Evolutionary conservation across 2,888 invertebrate species (phyloP).

Genomic region (Caenorhabditis becei): DNA sequence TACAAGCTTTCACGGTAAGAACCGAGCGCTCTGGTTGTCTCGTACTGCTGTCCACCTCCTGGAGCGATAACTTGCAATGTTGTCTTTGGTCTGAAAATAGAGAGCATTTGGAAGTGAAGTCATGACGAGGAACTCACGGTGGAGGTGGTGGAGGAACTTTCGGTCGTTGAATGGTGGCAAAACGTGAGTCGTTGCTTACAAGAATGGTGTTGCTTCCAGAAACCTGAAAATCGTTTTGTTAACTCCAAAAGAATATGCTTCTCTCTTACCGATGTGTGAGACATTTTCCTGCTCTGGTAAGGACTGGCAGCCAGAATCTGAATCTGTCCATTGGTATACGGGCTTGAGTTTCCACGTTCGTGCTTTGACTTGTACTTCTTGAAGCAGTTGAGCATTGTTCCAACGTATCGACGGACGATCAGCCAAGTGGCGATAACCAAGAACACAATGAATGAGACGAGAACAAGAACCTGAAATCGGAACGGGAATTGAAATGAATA

Average conservation of each 20-base stretch:
- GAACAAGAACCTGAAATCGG: conserved; percentile 47
- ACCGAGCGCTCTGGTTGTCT: conserved; percentile 40
- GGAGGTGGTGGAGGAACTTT: conserved; percentile 71
- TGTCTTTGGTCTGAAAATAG: conserved; percentile 60
- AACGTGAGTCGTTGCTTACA: conserved; percentile 63
- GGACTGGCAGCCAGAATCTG: conserved; percentile 59
- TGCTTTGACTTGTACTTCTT: conserved; percentile 57
- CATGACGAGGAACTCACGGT: conserved; percentile 54
- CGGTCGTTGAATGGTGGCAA: conserved; percentile 67
- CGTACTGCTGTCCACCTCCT: conserved; percentile 28
- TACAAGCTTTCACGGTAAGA: conserved; percentile 61
- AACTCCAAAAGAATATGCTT: neutral
- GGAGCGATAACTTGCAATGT: conserved; percentile 58
- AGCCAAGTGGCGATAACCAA: conserved; percentile 31
- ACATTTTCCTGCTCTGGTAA: conserved; percentile 57
- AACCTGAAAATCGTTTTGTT: conserved; percentile 20
- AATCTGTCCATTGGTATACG: conserved; percentile 61
- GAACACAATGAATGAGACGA: conserved; percentile 39
- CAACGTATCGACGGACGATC: conserved; percentile 26
- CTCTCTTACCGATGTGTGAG: conserved; percentile 48
- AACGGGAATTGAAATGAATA: conserved; percentile 11
- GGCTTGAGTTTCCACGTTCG: conserved; percentile 42
- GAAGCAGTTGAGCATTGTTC: conserved; percentile 64
- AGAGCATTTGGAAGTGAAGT: neutral
- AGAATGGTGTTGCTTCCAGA: conserved; percentile 56